Base-by-base conservation (phyloP, 1,140 invertebrate species). In the Neodiprion fabricii region DNA sequence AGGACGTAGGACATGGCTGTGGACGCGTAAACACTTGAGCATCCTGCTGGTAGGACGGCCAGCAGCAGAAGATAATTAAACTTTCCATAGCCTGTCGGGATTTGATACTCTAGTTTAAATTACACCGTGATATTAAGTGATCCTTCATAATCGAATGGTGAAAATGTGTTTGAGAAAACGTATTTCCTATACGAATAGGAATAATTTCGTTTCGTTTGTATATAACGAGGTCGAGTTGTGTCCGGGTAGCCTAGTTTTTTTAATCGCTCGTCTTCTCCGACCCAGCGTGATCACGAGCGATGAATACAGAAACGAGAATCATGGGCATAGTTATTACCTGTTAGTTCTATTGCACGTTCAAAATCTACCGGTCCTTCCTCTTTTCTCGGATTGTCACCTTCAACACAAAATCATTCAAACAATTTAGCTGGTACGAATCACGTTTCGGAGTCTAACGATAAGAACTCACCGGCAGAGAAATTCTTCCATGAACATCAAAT, bases 1-100 rank as follows among this genome's bases (percentile, higher is more conserved):
- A 87, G 49, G 0, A 86, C 82, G 71, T 86, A 87, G 14, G 85
- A 84, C 76, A 86, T 86, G 7, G 81, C 79, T 8, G 84, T 82
- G 0, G 85, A 86, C 0, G 80, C 81, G 49, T 82, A 86, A 48
- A 85, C 81, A 48, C 81, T 84, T 67, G 85, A 79, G 76, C 82
- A 85, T 61, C 82, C 82, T 1, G 81, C 84, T 3, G 84, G 84
- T 47, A 86, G 17, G 47, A 85, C 71, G 7, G 85, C 84, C 78
- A 86, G 23, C 7, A 87, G 75, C 9, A 87, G 72, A 3, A 86
- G 66, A 48, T 84, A 83, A 72, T 87, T 85, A 72, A 86, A 87
- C 69, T 85, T 87, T 80, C 85, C 85, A 82, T 86, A 85, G 47
- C 84, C 84, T 85, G 68, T 47, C 12, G 67, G 67, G 28, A 47